Evolutionary conservation across 2,113 vertebrate species (phyloP), one percentile per base, ranked within the genome.

Genomic region (Pitta sordida): DNA sequence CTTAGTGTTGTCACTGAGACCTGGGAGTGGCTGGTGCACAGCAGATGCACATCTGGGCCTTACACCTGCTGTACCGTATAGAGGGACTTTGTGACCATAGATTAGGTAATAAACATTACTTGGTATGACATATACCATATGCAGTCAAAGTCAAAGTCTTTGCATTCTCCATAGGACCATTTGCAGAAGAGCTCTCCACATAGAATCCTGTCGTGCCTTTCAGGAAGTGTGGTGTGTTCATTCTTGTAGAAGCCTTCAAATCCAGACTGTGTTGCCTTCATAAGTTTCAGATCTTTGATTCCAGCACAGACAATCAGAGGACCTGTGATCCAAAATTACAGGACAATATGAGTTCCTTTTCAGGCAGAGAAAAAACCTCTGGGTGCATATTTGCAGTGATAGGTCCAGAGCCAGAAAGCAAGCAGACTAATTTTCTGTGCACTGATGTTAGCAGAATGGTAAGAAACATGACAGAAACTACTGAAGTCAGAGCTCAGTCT

Each of bases 231-330:
- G 19, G 99, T 99, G 88, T 99, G 98, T 69, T 97, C 98, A 68
- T 99, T 98, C 87, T 95, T 98, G 36, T 97, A 90, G 94, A 99
- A 99, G 20, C 98, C 98, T 94, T 98, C 98, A 73, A 99, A 99
- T 86, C 99, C 99, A 46, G 99, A 99, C 96, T 99, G 98, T 3
- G 99, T 99, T 27, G 99, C 99, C 97, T 99, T 99, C 96, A 99
- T 97, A 70, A 99, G 96, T 68, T 98, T 99, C 97, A 99, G 98
- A 90, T 99, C 97, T 95, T 98, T 99, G 77, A 99, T 94, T 88
- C 99, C 99, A 82, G 98, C 98, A 96, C 98, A 98, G 95, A 99
- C 65, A 73, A 98, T 95, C 15, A 99, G 98, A 69, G 83, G 71
- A 78, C 97, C 99, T 99, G 94, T 64, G 70, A 78, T 86, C 59